Evolutionary conservation across 2,113 vertebrate genomes (phyloP).

Genomic region (Ciconia maguari): DNA sequence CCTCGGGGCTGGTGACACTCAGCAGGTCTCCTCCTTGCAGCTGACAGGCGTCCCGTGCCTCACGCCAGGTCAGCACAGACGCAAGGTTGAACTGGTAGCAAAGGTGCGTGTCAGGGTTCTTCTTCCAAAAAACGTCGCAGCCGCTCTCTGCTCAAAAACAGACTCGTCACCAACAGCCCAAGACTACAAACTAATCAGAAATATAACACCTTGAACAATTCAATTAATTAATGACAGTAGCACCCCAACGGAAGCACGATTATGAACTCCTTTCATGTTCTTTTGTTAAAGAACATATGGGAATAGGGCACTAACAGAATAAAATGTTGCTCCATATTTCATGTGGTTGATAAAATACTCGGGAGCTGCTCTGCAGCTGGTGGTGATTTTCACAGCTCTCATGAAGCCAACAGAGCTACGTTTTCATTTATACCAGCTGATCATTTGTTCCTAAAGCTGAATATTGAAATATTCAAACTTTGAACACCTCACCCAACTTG

Average conservation of each 20-base stretch:
- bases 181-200: background rate
- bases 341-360: background rate
- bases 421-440: background rate
- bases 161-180: background rate
- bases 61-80: slow-evolving; percentile 86
- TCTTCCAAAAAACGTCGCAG: slow-evolving; percentile 85
- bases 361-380: background rate
- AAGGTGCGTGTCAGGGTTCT: slow-evolving; percentile 69
- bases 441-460: background rate
- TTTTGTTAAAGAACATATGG: background rate
- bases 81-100: slow-evolving; percentile 93
- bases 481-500: background rate
- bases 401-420: background rate
- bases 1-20: slow-evolving; percentile 78
- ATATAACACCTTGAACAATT: background rate
- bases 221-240: background rate
- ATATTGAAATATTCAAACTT: background rate
- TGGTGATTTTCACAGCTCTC: background rate
- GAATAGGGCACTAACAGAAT: background rate
- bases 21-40: slow-evolving; percentile 88
- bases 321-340: background rate
- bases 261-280: background rate
- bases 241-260: background rate
- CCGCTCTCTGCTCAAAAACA: slow-evolving; percentile 64
- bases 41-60: slow-evolving; percentile 84